phyloP scores from a whole-genome alignment of 1,140 invertebrate species.

The Sarcophaga peregrina region DNA sequence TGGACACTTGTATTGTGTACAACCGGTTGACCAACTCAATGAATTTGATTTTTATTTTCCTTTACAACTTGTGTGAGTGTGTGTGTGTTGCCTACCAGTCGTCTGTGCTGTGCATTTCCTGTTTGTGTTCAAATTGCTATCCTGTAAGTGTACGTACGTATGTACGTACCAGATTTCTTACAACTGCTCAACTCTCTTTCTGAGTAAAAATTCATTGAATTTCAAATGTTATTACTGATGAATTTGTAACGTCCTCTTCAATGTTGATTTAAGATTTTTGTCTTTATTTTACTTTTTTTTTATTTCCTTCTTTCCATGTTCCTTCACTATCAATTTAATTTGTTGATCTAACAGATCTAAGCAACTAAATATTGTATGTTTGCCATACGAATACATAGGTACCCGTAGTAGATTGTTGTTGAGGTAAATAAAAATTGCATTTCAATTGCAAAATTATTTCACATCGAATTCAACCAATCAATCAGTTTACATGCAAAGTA shows the following conservation, averaged over 20 bases:
- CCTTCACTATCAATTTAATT: background rate
- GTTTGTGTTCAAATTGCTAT: too few relatives aligned
- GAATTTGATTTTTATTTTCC: conserved; percentile 1
- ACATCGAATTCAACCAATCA: background rate
- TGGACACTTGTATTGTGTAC: background rate
- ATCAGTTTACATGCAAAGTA: background rate
- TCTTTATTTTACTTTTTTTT: background rate
- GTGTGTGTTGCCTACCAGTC: too few relatives aligned
- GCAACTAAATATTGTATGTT: background rate
- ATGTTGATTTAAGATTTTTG: conserved; percentile 30
- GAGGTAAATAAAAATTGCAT: too few relatives aligned
- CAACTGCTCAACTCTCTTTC: background rate
- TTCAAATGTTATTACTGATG: conserved; percentile 38
- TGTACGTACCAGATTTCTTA: background rate
- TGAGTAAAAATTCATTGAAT: conserved; percentile 41
- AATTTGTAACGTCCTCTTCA: conserved; percentile 36
- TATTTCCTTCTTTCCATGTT: background rate
- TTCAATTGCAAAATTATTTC: background rate
- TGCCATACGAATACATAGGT: too few relatives aligned
- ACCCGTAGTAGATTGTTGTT: background rate
- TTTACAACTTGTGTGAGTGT: background rate
- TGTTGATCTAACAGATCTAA: background rate
- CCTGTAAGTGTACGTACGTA: background rate
- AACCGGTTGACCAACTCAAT: background rate
- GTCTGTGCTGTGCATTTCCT: background rate